Conservation (phyloP, 2,113 vertebrate species). For the Rhinoptilus africanus region DNA sequence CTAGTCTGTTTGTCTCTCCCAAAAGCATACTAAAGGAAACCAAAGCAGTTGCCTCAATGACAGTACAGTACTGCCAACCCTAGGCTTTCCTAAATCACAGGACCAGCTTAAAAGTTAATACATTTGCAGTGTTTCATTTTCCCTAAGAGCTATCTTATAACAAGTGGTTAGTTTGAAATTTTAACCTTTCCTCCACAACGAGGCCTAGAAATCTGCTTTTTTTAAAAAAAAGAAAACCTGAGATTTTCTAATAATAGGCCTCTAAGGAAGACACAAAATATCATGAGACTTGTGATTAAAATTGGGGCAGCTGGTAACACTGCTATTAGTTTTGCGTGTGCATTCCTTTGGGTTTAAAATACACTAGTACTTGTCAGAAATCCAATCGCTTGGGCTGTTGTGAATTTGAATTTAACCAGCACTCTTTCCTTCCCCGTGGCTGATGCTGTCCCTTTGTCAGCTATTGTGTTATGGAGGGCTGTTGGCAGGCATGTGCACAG, state of each 20-base stretch:
- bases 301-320: background rate
- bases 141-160: background rate
- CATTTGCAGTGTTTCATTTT: fast-evolving
- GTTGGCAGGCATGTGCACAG: background rate
- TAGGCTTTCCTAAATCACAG: background rate
- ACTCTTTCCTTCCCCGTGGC: background rate
- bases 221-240: background rate
- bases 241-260: background rate
- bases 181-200: background rate
- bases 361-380: background rate
- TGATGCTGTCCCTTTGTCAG: background rate
- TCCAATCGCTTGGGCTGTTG: background rate
- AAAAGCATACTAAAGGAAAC: background rate
- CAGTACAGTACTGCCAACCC: background rate
- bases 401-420: background rate
- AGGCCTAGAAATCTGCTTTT: background rate
- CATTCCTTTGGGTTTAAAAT: background rate
- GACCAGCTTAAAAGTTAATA: background rate
- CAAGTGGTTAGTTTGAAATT: background rate
- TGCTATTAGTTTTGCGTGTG: background rate
- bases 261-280: background rate
- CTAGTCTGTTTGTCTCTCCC: background rate
- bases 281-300: background rate
- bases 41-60: background rate
- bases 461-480: background rate